Base-by-base conservation (phyloP, 2,888 invertebrate genomes). In the Pseudeuparius sepicola region DNA sequence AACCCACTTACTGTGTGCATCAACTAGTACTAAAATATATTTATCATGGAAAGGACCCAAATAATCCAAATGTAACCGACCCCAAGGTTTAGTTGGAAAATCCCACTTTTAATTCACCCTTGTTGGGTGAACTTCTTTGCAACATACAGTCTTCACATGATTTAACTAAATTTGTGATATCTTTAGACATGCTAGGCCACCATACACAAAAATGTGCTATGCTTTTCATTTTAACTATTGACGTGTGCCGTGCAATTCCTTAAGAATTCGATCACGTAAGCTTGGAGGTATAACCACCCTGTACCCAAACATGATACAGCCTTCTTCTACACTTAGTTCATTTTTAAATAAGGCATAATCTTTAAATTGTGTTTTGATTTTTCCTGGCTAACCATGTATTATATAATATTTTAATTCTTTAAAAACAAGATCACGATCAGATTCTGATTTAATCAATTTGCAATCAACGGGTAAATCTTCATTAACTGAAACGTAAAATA, bases 191-290 rank as follows among this genome's bases (percentile, higher is more conserved):
- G 12, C 13, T 14, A 20, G 18, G 29, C 75, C 65, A 35, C 33
- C 33, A 34, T 15, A 38, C 16, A 24, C 27, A 25, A 4, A 18
- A 35, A n/a, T 28, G 27, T 3, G 28, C 34, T 15, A 37, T 14
- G 3, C 29, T 66, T 66, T 2, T 65, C 65, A 31, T 42, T 38
- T 32, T 42, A 15, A 36, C 34, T 3, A 37, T 36, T 18, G 18
- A 20, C 35, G 37, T 6, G 23, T 34, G 7, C 14, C 11, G 10
- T 40, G 40, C 18, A 40, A 23, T 29, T 37, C 37, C 13, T 20
- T 27, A 14, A 38, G 26, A 30, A 38, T 32, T 10, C n/a, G 10
- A 24, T 20, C 28, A 5, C 34, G 30, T 16, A 31, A 24, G 12
- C 11, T 17, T 28, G 32, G 15, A 10, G 40, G 37, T 14, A 40